A percentile compares a stretch with the other conserved stretches of the same genome.
Conservation (phyloP, 2,888 invertebrate species). For the Chironomus tentans region DNA sequence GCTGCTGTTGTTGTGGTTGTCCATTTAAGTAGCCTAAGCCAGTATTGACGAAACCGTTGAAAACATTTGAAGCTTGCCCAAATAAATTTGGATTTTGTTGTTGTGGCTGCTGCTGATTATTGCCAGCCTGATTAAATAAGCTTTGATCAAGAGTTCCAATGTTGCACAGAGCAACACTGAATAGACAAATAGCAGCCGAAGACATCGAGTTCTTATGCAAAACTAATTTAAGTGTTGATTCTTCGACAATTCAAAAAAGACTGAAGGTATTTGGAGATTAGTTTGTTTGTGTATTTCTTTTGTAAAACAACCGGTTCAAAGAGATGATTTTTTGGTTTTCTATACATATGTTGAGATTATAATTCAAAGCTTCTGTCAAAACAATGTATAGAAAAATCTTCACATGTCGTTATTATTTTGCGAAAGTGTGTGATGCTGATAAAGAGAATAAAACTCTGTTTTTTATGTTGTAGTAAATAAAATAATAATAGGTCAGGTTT, state of each 20-base stretch:
- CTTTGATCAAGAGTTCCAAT: not conserved
- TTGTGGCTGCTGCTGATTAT: not conserved
- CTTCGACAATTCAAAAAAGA: not conserved
- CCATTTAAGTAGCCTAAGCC: not conserved
- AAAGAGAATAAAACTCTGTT: not conserved
- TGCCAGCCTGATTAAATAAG: not conserved
- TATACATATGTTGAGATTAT: not conserved
- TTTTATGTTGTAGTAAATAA: no score
- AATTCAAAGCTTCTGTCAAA: not conserved
- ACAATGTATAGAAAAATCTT: no score
- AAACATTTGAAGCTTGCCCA: not conserved
- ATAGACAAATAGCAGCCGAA: not conserved
- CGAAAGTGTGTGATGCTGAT: not conserved
- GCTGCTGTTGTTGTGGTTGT: not conserved
- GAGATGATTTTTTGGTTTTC: not conserved
- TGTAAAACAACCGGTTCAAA: not conserved
- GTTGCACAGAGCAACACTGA: constrained; percentile 14
- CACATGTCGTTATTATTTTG: no score
- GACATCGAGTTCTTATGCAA: not conserved
- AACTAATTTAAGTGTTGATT: not conserved
- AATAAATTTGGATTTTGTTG: not conserved
- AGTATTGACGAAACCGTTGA: not conserved
- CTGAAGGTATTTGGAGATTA: not conserved
- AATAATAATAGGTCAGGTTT: no score
- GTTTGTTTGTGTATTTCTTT: no score